Base-by-base conservation (phyloP, 2,113 vertebrate genomes). In the Pluvianellus socialis region DNA sequence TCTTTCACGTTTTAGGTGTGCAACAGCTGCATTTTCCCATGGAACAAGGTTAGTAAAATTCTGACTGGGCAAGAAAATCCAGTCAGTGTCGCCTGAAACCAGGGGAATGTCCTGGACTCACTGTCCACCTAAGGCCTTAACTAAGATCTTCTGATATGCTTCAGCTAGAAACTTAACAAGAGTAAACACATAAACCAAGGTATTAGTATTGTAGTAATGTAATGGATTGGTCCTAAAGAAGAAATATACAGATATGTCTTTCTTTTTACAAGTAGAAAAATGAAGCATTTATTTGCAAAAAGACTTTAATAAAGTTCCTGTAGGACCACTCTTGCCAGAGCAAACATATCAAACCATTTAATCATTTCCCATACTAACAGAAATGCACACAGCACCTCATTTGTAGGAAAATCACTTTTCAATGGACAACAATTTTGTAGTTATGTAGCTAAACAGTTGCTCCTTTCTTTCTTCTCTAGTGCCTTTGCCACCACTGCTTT, bases 281-380 rank as follows among this genome's bases (percentile, higher is more conserved):
- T 7, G 20, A 93, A 79, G 49, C 61, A 50, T 33, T 58, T 55
- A 53, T 73, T 92, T 91, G 89, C 68, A 92, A 90, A 59, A 44
- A 92, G 93, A 91, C 32, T 92, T 96, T 92, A 88, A 63, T 96
- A 71, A 94, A 65, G 47, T 70, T 95, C 66, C 44, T 75, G 82
- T 68, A 95, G 87, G 96, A 92, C 56, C 80, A 86, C 61, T 90
- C 76, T 87, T 49, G 77, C 86, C 91, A 89, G 86, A 95, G 68
- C 79, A 93, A 96, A 71, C 47, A 16, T 42, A 76, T 75, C 67
- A 92, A 44, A 94, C 73, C 61, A 63, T 65, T 79, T 52, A 44
- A 63, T 47, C 2, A 22, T 80, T 82, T 70, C 84, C 93, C 12
- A 14, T 73, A 84, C 56, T 30, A 88, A 75, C 81, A 94, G 62